Evolutionary conservation across 2,888 invertebrate species (phyloP), one percentile per base, ranked within the genome.

Genomic region (Sussaba pulchella): DNA sequence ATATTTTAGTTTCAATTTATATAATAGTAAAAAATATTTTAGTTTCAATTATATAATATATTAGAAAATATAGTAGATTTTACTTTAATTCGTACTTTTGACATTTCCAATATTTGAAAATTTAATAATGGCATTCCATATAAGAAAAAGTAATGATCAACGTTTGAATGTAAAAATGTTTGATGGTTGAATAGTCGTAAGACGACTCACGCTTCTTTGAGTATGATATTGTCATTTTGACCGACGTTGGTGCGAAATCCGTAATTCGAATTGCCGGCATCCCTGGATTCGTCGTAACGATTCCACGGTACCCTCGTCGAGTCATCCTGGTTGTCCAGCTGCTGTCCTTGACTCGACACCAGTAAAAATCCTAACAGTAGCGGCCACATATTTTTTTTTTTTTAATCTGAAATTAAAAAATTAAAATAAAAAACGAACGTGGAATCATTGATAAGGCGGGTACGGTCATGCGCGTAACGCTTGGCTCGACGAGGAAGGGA

Each of bases 201-300:
- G 1, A 21, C 57, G 63, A 88, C 91, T 89, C 72, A 91, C 90
- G 91, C 88, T 81, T 91, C 91, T 87, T 88, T 90, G 61, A 91
- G 85, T 43, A 91, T 89, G 26, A 90, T 66, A 84, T 86, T 89
- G 39, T 89, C 89, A 19, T 78, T 78, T 67, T 78, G 75, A 5
- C 24, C 61, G 8, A 64, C 80, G 4, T 75, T n/a, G 52, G 67
- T 82, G 50, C 84, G 83, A 50, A 72, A 80, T 41, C 84, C 81
- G 43, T 75, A 82, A 36, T 45, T 57, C 5, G 82, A 57, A 64
- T 71, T 81, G 24, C n/a, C 50, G 54, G 50, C 9, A 19, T 83
- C 82, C 17, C 78, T 82, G 1, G 31, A 9, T 5, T 88, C 87
- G 6, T 89, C 89, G 50, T 85, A 87, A 69, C 87, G 85, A 79